Conservation (phyloP, 2,113 vertebrate genomes). For the Daubentonia madagascariensis region DNA sequence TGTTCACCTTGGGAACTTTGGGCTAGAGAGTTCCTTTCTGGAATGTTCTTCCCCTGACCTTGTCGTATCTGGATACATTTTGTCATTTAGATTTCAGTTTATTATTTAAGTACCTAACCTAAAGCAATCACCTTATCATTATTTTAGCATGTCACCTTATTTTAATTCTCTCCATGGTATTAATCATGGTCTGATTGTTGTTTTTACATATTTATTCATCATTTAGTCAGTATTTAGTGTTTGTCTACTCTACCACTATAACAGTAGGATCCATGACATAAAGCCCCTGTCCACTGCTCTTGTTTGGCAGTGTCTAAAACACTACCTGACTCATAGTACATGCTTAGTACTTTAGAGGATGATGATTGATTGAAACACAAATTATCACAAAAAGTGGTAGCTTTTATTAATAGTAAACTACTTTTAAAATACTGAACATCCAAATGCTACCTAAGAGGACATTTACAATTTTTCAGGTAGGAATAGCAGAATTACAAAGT, state of each 20-base stretch:
- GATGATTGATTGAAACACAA: not conserved
- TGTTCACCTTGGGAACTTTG: not conserved
- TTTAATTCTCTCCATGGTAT: not conserved
- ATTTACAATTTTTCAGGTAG: not conserved
- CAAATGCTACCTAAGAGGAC: not conserved
- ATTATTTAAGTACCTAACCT: not conserved
- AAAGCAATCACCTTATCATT: not conserved
- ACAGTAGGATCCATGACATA: not conserved
- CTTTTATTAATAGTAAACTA: not conserved
- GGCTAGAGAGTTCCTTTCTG: not conserved
- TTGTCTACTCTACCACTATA: not conserved
- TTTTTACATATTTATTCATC: not conserved
- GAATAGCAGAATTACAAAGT: not conserved
- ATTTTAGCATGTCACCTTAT: not conserved
- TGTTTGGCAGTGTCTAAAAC: not conserved
- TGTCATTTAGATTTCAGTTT: not conserved
- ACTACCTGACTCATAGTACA: not conserved
- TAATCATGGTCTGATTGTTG: not conserved
- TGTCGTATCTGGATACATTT: not conserved
- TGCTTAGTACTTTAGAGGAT: not conserved
- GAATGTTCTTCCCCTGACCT: not conserved
- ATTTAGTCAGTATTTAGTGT: not conserved
- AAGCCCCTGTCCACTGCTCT: not conserved
- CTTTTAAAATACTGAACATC: not conserved
- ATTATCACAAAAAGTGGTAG: not conserved